phyloP scores from a whole-genome alignment of 30 jellyfish, hydroid and myxozoan species.

The Pseudorhiza aurosa region DNA sequence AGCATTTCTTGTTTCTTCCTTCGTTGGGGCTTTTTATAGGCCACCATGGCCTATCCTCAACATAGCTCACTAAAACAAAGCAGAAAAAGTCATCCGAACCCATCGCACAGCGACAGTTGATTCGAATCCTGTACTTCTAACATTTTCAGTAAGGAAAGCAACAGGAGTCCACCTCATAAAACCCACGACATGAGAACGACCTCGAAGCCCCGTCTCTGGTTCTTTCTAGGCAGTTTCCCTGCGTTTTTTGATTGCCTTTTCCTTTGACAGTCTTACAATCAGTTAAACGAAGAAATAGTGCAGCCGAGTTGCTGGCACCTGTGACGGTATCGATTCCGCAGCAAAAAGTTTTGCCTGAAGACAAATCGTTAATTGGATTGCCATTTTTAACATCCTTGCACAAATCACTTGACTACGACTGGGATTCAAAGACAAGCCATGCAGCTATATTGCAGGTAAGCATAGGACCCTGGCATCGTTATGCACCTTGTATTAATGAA shows the following conservation, averaged over 20 bases:
- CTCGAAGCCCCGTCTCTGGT: not conserved
- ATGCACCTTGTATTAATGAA: too few species aligned
- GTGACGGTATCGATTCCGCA: conserved; percentile 43
- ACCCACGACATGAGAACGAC: not conserved
- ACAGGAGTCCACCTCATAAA: too few species aligned
- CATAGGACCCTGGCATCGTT: too few species aligned
- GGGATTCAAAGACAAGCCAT: conserved; percentile 65
- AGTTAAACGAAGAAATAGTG: conserved; percentile 8
- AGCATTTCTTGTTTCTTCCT: too few species aligned
- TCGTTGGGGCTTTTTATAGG: too few species aligned
- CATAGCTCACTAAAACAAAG: too few species aligned
- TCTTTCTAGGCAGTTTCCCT: not conserved
- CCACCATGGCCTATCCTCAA: too few species aligned
- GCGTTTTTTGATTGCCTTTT: not conserved
- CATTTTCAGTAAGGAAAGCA: too few species aligned
- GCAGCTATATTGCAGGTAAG: conserved; percentile 68
- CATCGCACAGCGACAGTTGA: too few species aligned
- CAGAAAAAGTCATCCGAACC: too few species aligned
- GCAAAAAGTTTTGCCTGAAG: conserved; percentile 84
- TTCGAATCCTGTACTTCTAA: too few species aligned
- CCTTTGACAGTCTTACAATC: conserved; percentile 14
- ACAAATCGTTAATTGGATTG: conserved; percentile 71
- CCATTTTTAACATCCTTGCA: conserved; percentile 73
- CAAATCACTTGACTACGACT: conserved; percentile 59
- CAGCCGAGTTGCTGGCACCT: not conserved